Conservation (phyloP, 2,113 vertebrate genomes). For the Corythoichthys haematopterus region DNA sequence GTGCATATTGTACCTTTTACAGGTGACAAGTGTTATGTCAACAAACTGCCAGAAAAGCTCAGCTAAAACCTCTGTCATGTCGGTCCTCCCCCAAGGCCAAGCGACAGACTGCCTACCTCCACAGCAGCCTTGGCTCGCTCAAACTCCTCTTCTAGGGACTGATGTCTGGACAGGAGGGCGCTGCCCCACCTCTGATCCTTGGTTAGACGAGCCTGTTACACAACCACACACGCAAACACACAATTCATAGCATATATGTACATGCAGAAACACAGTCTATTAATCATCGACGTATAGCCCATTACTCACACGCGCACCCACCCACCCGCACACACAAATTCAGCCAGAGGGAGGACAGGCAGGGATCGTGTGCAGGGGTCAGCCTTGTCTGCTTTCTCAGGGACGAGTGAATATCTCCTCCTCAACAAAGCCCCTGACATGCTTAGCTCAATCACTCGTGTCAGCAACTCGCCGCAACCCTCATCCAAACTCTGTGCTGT, state of each 20-base stretch:
- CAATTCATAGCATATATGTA: slow-evolving; percentile 37
- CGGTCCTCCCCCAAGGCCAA: background rate
- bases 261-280: slow-evolving; percentile 28
- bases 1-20: background rate
- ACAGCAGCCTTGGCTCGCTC: slow-evolving; percentile 97
- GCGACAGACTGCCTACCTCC: slow-evolving; percentile 77
- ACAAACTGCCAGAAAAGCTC: background rate
- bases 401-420: slow-evolving; percentile 47
- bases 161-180: slow-evolving; percentile 89
- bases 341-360: slow-evolving; percentile 39
- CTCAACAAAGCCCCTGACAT: slow-evolving; percentile 62
- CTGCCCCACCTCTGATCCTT: slow-evolving; percentile 89
- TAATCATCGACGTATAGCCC: slow-evolving; percentile 2
- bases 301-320: background rate
- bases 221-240: slow-evolving; percentile 25
- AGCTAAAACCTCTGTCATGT: background rate
- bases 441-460: slow-evolving; percentile 52
- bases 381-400: slow-evolving; percentile 56
- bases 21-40: background rate
- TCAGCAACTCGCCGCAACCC: slow-evolving; percentile 39
- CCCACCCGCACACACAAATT: slow-evolving; percentile 35
- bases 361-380: slow-evolving; percentile 55
- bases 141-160: slow-evolving; percentile 97
- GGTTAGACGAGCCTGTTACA: slow-evolving; percentile 78
- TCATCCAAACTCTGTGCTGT: slow-evolving; percentile 32